phyloP scores from a whole-genome alignment of 2,113 vertebrate genomes.

The Mirounga angustirostris region DNA sequence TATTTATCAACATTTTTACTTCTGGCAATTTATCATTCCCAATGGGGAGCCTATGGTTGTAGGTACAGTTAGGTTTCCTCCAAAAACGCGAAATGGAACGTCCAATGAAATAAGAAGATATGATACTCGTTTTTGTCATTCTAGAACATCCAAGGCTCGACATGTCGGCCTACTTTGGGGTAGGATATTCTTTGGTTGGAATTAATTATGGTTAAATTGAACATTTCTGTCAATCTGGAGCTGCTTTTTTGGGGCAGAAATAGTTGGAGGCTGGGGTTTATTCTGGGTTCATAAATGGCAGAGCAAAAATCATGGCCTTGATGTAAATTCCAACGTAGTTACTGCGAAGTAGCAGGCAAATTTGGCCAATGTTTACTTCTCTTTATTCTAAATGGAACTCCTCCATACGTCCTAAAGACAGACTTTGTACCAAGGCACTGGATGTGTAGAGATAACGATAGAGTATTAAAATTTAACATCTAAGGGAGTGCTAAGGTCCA shows the following conservation, averaged over 20 bases:
- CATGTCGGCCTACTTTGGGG: conserved; percentile 24
- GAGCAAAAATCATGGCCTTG: conserved; percentile 68
- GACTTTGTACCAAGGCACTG: background rate
- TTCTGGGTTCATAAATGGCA: conserved; percentile 63
- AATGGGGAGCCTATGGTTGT: background rate
- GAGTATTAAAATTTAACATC: conserved; percentile 62
- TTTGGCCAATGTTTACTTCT: conserved; percentile 74
- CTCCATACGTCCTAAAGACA: conserved; percentile 68
- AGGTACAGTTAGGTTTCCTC: background rate
- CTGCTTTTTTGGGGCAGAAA: conserved; percentile 61
- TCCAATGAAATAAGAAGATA: background rate
- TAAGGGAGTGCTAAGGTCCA: conserved; percentile 4
- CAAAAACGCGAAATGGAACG: background rate
- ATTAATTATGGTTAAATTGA: conserved; percentile 50
- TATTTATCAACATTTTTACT: conserved; percentile 71
- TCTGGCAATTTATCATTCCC: conserved; percentile 68
- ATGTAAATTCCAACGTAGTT: conserved; percentile 68
- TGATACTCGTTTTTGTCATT: background rate
- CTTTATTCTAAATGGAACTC: conserved; percentile 72
- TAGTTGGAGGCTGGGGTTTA: conserved; percentile 63
- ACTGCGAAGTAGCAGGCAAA: conserved; percentile 47
- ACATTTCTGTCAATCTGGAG: conserved; percentile 59
- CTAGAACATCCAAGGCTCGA: background rate
- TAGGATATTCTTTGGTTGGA: conserved; percentile 52
- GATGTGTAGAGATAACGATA: background rate